phyloP scores from a whole-genome alignment of 2,113 vertebrate species.

The Lampris megalopsis region DNA sequence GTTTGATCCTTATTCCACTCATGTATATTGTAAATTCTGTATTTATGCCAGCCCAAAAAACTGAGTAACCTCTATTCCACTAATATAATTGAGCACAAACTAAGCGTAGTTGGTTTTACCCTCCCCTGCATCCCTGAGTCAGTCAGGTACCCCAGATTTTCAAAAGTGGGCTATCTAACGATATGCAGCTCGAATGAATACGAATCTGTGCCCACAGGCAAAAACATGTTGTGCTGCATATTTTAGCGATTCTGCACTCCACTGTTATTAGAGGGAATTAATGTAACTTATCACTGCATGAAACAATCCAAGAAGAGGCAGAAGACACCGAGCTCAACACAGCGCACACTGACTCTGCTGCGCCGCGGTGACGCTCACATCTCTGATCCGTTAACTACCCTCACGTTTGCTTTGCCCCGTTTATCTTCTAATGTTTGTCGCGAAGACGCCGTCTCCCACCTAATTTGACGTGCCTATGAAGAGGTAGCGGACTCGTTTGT shows the following conservation, averaged over 20 bases:
- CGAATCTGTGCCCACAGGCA: constrained; percentile 53
- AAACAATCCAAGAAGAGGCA: constrained; percentile 31
- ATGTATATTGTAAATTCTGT: too few species aligned
- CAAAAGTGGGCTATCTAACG: constrained; percentile 43
- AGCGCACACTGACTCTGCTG: constrained; percentile 33
- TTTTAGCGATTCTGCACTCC: constrained; percentile 39
- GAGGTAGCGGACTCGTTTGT: constrained; percentile 34
- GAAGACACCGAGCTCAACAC: constrained; percentile 29
- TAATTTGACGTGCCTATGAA: constrained; percentile 29
- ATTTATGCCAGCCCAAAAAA: too few species aligned
- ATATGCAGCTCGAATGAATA: constrained; percentile 54
- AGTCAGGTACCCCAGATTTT: constrained; percentile 19
- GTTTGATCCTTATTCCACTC: too few species aligned
- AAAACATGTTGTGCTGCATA: constrained; percentile 54
- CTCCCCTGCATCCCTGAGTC: not conserved
- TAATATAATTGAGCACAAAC: too few species aligned
- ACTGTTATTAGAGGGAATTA: constrained; percentile 40
- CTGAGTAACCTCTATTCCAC: too few species aligned
- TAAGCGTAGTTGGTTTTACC: too few species aligned
- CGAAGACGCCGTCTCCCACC: constrained; percentile 5
- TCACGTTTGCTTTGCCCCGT: constrained; percentile 22
- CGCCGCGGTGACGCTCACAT: constrained; percentile 45
- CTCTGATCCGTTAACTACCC: constrained; percentile 41
- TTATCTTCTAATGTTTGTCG: constrained; percentile 10
- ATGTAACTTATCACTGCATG: constrained; percentile 52